Percentiles rank a stretch among this genome's conserved stretches.
Conservation (phyloP, 2,113 vertebrate species). For the Morone chrysops region DNA sequence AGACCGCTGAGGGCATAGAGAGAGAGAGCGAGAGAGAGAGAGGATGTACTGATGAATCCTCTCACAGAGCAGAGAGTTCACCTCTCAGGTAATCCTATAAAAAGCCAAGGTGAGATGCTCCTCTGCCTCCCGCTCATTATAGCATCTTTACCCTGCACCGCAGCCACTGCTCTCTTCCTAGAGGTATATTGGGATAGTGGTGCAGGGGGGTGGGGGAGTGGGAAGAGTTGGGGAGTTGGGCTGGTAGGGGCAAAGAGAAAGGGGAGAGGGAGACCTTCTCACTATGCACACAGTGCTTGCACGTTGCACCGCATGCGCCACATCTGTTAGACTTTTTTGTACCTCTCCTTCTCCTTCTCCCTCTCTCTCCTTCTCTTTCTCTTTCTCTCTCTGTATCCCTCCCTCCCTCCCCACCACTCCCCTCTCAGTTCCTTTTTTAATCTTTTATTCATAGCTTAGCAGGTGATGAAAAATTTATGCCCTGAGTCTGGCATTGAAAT, state of each 20-base stretch:
- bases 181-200: slow-evolving; percentile 72
- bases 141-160: slow-evolving; percentile 78
- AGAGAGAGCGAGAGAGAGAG: slow-evolving; percentile 49
- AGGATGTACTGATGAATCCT: slow-evolving; percentile 77
- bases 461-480: slow-evolving; percentile 99
- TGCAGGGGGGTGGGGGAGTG: slow-evolving; percentile 43
- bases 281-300: slow-evolving; percentile 90
- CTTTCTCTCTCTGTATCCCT: slow-evolving; percentile 52
- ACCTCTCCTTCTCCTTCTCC: slow-evolving; percentile 48
- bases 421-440: slow-evolving; percentile 94
- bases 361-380: slow-evolving; percentile 37
- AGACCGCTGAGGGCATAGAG: slow-evolving; percentile 74
- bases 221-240: slow-evolving; percentile 43
- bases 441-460: slow-evolving; percentile 99
- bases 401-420: slow-evolving; percentile 60
- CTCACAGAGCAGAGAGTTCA: slow-evolving; percentile 81
- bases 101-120: slow-evolving; percentile 85
- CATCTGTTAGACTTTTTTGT: slow-evolving; percentile 93
- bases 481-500: slow-evolving; percentile 99
- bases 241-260: slow-evolving; percentile 74
- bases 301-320: slow-evolving; percentile 89
- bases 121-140: slow-evolving; percentile 82
- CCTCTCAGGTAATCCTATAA: slow-evolving; percentile 86
- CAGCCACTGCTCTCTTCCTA: slow-evolving; percentile 81
- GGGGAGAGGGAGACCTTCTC: slow-evolving; percentile 82